Conservation (phyloP, 2,888 invertebrate species). For the Biston betularia region DNA sequence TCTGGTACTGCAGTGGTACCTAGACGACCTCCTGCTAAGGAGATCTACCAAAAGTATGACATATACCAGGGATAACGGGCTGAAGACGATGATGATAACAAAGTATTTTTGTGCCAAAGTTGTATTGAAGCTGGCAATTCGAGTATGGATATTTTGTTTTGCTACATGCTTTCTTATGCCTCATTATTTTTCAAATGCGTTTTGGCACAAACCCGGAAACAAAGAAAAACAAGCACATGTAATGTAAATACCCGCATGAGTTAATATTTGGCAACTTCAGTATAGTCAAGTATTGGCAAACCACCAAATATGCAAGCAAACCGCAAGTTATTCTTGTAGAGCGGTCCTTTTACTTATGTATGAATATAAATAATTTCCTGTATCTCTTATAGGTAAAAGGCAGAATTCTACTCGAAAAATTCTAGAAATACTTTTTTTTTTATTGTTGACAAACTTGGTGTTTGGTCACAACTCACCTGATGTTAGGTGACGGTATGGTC, state of each 20-base stretch:
- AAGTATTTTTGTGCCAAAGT: no score
- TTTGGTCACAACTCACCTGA: no score
- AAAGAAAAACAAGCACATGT: conserved; percentile 14
- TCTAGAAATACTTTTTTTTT: no score
- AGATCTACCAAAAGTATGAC: no score
- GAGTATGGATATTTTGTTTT: background rate
- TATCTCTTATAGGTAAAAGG: background rate
- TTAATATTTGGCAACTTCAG: conserved; percentile 30
- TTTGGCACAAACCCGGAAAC: conserved; percentile 7
- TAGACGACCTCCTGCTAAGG: no score
- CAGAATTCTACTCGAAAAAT: background rate
- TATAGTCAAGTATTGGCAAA: conserved; percentile 46
- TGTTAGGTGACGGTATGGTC: no score
- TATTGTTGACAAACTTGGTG: no score
- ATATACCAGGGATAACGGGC: no score
- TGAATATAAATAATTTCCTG: conserved; percentile 6
- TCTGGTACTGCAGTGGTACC: no score
- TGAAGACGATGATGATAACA: no score
- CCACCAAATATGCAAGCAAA: conserved; percentile 46
- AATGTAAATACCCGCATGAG: conserved; percentile 17
- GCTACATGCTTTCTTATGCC: background rate
- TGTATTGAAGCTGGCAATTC: no score
- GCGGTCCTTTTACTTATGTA: conserved; percentile 25
- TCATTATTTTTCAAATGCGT: background rate
- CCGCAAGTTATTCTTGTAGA: conserved; percentile 39